Conservation (phyloP, 2,113 vertebrate species). For the Colius striatus region DNA sequence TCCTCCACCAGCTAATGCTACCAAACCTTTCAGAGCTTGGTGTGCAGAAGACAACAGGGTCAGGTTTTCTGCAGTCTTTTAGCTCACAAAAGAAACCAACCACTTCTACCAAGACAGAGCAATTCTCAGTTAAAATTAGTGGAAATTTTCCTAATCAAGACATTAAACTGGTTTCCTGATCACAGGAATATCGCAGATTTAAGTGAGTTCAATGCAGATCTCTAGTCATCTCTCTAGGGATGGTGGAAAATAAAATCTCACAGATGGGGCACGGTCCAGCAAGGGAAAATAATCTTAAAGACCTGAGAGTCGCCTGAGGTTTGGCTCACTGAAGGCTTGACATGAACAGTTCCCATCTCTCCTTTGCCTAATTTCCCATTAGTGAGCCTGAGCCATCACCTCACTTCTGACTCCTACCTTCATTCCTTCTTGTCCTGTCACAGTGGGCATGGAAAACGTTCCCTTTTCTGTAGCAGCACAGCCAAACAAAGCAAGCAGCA, state of each 20-base stretch:
- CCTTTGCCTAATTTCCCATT: not conserved
- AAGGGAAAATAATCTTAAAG: not conserved
- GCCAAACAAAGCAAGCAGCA: constrained; percentile 24
- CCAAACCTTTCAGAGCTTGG: not conserved
- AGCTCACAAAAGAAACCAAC: not conserved
- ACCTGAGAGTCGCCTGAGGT: not conserved
- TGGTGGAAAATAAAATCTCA: not conserved
- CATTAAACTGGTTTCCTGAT: not conserved
- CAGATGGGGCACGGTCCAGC: not conserved
- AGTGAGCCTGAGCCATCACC: not conserved
- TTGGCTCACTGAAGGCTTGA: not conserved
- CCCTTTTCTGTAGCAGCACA: not conserved
- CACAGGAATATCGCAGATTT: not conserved
- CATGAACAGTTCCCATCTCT: not conserved
- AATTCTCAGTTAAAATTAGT: not conserved
- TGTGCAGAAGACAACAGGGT: not conserved
- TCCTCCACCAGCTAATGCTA: not conserved
- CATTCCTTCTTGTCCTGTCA: not conserved
- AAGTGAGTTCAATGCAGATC: not conserved
- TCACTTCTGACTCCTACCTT: not conserved
- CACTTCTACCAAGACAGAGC: not conserved
- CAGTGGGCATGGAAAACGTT: not conserved
- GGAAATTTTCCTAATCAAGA: not conserved
- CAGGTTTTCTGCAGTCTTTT: not conserved
- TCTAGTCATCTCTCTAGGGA: not conserved